phyloP scores from a whole-genome alignment of 1,140 invertebrate species.

The Temnothorax nylanderi region DNA sequence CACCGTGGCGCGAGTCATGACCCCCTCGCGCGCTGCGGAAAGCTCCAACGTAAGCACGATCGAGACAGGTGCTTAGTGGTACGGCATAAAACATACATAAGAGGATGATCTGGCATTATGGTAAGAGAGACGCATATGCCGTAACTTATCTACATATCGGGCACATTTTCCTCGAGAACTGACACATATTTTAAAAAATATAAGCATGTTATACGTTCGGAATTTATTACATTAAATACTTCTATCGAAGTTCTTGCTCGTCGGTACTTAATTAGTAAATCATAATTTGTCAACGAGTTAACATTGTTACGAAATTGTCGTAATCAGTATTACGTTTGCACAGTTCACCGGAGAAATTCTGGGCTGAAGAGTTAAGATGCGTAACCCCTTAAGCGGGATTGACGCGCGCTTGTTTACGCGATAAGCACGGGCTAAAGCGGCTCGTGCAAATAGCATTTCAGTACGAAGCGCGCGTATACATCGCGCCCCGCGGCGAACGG shows the following conservation, averaged over 20 bases:
- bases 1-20: conserved; percentile 27
- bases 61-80: conserved; percentile 44
- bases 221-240: neutral
- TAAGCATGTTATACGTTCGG: too few relatives aligned
- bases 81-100: conserved; percentile 67
- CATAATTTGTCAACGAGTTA: neutral
- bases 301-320: too few relatives aligned
- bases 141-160: neutral
- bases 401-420: conserved; percentile 35
- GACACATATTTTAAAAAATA: neutral
- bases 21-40: neutral
- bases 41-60: conserved; percentile 40
- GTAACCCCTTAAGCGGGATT: conserved; percentile 11
- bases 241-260: neutral
- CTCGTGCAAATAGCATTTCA: conserved; percentile 33
- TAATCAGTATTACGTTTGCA: too few relatives aligned
- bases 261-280: neutral
- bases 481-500: conserved; percentile 5
- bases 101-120: conserved; percentile 70
- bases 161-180: neutral
- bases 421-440: conserved; percentile 12
- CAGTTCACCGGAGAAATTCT: neutral
- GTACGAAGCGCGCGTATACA: neutral
- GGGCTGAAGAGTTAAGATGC: neutral
- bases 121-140: conserved; percentile 48